Conservation (phyloP, 2,888 invertebrate genomes). For the Sphecodes monilicornis region DNA sequence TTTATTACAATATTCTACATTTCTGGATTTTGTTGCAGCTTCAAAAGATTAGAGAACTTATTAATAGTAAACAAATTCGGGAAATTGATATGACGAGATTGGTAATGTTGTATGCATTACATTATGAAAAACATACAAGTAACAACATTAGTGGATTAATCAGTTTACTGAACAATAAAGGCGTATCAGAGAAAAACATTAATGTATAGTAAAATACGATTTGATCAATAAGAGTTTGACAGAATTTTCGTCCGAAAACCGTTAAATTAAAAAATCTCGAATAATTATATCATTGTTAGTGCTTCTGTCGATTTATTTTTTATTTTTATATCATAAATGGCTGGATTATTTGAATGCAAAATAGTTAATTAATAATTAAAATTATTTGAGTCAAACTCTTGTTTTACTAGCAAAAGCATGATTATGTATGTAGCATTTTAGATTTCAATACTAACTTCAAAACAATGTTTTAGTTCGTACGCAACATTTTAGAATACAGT, state of each 20-base stretch:
- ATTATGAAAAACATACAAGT: constrained; percentile 95
- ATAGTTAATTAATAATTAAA: neutral
- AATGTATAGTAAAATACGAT: constrained; percentile 76
- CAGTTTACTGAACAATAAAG: constrained; percentile 89
- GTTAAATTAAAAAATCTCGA: neutral
- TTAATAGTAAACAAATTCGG: constrained; percentile 90
- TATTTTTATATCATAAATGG: neutral
- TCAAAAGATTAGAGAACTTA: constrained; percentile 89
- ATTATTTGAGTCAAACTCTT: neutral
- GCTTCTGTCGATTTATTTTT: neutral
- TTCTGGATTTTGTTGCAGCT: constrained; percentile 68
- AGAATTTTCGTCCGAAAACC: neutral
- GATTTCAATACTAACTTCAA: neutral
- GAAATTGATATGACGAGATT: constrained; percentile 94
- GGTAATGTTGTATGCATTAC: constrained; percentile 96
- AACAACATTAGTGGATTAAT: constrained; percentile 92
- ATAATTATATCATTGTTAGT: neutral
- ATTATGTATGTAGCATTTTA: neutral
- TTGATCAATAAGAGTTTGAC: neutral
- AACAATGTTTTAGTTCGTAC: constrained; percentile 85
- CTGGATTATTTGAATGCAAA: neutral
- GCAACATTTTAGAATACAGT: constrained; percentile 92
- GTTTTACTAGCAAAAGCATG: neutral
- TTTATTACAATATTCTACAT: neutral
- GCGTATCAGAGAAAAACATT: constrained; percentile 87